Evolutionary conservation across 37 sponge, comb jelly and placozoan genomes (phyloP).

Genomic region (Crambe crambe): DNA sequence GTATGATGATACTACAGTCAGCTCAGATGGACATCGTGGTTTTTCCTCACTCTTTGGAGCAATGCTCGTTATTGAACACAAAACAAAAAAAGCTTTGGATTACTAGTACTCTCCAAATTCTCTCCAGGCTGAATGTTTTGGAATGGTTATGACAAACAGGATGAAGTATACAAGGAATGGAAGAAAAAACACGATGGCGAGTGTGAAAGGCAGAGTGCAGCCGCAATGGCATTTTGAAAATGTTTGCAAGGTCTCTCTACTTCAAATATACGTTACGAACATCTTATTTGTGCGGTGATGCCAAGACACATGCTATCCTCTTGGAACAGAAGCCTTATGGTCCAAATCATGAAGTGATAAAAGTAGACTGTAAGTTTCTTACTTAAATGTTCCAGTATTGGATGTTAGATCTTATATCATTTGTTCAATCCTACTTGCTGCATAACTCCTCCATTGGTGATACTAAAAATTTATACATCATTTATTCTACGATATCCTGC

Average conservation of each 20-base stretch:
- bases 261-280: slow-evolving; percentile 2
- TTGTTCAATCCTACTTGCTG: too few species aligned
- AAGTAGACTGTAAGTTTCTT: slow-evolving; percentile 40
- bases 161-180: slow-evolving; percentile 23
- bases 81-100: slow-evolving; percentile 25
- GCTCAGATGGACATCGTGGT: background rate
- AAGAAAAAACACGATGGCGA: background rate
- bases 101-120: slow-evolving; percentile 23
- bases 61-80: background rate
- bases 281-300: slow-evolving; percentile 17
- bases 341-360: slow-evolving; percentile 7
- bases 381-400: too few species aligned
- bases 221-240: slow-evolving; percentile 13
- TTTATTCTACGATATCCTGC: too few species aligned
- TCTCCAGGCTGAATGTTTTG: slow-evolving; percentile 8
- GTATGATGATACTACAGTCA: background rate
- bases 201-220: slow-evolving; percentile 11
- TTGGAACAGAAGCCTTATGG: slow-evolving; percentile 35
- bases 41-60: slow-evolving; percentile 30
- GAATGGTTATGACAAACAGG: background rate
- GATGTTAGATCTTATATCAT: too few species aligned
- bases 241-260: background rate
- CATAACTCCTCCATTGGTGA: too few species aligned
- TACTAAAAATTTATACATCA: too few species aligned
- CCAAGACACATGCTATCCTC: slow-evolving; percentile 8